These are phyloP conservation scores for Aphaenogaster rudis DNA, from an alignment of 1,140 invertebrate species.

Conservation along the genomic window DNA sequence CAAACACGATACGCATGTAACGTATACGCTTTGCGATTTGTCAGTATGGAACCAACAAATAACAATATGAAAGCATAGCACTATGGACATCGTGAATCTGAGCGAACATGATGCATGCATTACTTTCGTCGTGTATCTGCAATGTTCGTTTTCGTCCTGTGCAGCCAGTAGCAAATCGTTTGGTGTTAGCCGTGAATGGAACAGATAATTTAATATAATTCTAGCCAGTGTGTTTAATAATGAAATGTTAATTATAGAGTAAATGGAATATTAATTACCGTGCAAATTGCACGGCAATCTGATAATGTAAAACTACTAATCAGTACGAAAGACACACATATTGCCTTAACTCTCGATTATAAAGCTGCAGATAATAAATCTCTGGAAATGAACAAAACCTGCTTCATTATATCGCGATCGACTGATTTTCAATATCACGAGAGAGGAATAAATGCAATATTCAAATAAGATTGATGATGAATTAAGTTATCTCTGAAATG, in stretches of 20 bases:
- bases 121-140: constrained; percentile 42
- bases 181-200: constrained; percentile 33
- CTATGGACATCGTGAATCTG: constrained; percentile 20
- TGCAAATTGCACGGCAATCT: constrained; percentile 33
- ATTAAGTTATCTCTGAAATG: not conserved
- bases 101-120: constrained; percentile 35
- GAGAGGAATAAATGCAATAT: not conserved
- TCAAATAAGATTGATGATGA: not conserved
- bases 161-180: constrained; percentile 38
- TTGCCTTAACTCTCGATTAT: not conserved
- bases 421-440: not conserved
- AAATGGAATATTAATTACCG: constrained; percentile 48
- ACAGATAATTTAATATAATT: constrained; percentile 46
- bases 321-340: not conserved
- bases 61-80: constrained; percentile 33
- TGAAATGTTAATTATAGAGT: constrained; percentile 46
- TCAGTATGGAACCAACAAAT: constrained; percentile 40
- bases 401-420: not conserved
- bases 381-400: not conserved
- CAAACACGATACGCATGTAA: constrained; percentile 32
- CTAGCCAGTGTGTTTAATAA: constrained; percentile 39
- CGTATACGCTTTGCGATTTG: constrained; percentile 8
- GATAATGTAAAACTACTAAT: constrained; percentile 38
- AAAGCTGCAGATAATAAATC: not conserved
- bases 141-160: constrained; percentile 16